Evolutionary conservation across 1,140 invertebrate species (phyloP).

Genomic region (Mya arenaria): DNA sequence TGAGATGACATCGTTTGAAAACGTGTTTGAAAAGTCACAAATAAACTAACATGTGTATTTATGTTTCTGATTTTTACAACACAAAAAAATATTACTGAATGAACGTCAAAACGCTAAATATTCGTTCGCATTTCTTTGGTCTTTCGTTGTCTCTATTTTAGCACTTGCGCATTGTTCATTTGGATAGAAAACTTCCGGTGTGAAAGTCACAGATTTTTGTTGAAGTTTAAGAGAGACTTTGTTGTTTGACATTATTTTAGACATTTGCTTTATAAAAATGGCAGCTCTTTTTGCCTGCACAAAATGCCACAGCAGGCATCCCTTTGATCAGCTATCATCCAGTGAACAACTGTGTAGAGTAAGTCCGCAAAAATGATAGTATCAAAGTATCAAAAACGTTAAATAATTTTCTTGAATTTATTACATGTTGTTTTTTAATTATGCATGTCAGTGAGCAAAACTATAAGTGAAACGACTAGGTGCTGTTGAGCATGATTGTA

Average conservation of each 20-base stretch:
- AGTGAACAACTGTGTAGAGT: slow-evolving; percentile 98
- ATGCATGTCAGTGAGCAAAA: no score
- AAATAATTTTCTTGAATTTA: no score
- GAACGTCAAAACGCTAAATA: no score
- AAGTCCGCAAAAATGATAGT: slow-evolving; percentile 70
- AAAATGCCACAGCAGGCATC: slow-evolving; percentile 95
- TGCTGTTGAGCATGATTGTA: no score
- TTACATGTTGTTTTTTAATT: no score
- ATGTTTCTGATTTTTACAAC: background rate
- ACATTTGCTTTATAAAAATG: slow-evolving; percentile 15
- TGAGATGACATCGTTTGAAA: background rate
- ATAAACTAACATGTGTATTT: slow-evolving; percentile 5
- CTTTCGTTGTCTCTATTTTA: no score
- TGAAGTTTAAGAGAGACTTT: background rate
- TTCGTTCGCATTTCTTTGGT: no score
- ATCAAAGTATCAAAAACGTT: background rate
- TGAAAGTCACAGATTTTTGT: slow-evolving; percentile 41
- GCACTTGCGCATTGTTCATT: slow-evolving; percentile 38
- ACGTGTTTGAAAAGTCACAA: no score
- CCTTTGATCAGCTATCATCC: slow-evolving; percentile 95
- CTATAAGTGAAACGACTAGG: no score
- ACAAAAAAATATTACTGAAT: background rate
- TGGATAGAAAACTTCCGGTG: slow-evolving; percentile 53
- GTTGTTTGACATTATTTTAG: background rate
- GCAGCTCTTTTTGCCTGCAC: slow-evolving; percentile 94